Conservation (phyloP, 1,140 invertebrate genomes). For the Pinna nobilis region DNA sequence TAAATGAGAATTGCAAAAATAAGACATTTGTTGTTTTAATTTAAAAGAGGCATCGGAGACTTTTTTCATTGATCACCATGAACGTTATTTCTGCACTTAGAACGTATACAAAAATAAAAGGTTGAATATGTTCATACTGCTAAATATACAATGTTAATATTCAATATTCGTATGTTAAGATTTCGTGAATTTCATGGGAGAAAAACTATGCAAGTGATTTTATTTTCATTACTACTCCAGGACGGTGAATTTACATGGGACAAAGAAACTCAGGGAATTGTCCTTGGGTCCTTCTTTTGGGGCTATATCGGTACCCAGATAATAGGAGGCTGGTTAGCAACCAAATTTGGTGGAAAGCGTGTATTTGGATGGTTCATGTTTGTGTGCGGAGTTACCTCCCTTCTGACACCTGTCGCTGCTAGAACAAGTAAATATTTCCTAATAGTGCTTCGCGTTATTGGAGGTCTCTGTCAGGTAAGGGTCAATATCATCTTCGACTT, state of each 20-base stretch:
- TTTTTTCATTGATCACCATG: too few relatives aligned
- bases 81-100: too few relatives aligned
- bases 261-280: conserved; percentile 69
- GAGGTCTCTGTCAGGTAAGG: conserved; percentile 70
- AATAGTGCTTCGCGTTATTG: conserved; percentile 66
- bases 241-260: conserved; percentile 72
- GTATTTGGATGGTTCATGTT: conserved; percentile 66
- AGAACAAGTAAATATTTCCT: conserved; percentile 58
- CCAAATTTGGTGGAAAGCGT: conserved; percentile 72
- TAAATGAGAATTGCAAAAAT: too few relatives aligned
- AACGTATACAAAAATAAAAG: too few relatives aligned
- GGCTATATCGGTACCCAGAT: conserved; percentile 74
- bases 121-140: too few relatives aligned
- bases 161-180: too few relatives aligned
- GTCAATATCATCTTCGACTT: neutral
- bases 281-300: conserved; percentile 74
- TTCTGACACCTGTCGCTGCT: conserved; percentile 70
- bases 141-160: too few relatives aligned
- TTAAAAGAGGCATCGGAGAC: too few relatives aligned
- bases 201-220: neutral
- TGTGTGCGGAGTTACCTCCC: conserved; percentile 56
- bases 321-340: conserved; percentile 72
- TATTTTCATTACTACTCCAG: conserved; percentile 44
- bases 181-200: too few relatives aligned
- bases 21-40: too few relatives aligned